Base-by-base conservation (phyloP, 2,888 invertebrate species). In the Dexiosoma caninum region DNA sequence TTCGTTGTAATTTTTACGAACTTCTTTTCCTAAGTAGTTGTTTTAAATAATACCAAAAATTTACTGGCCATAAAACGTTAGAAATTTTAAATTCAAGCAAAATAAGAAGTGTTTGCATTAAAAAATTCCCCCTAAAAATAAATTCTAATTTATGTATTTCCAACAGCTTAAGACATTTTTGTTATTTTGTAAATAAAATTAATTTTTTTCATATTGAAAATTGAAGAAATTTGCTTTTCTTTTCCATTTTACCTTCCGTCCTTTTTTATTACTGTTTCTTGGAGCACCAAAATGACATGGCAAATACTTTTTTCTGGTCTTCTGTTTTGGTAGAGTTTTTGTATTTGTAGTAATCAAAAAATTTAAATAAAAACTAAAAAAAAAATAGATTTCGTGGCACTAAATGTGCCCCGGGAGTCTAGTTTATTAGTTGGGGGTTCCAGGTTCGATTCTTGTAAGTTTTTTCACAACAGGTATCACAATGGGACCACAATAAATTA, bases 281-380 rank as follows among this genome's bases (percentile, higher is more conserved):
- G 37, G 55, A 46, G 55, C 69, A 62, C 51, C 69, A 59, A 62
- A 75, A 62, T 64, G 62, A 30, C 49, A 70, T 62, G 62, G 37
- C 12, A 19, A 23, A 35, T 57, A 42, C 57, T 30, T 59, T 35
- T 37, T 57, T 8, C 8, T 12, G 21, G n/a, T 16, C 35, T 35
- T 44, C 32, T 9, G 42, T 21, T 8, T 23, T 2, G n/a, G n/a
- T n/a, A n/a, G n/a, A n/a, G n/a, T n/a, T n/a, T n/a, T n/a, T n/a
- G n/a, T n/a, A n/a, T n/a, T n/a, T n/a, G n/a, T n/a, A n/a, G n/a
- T n/a, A n/a, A n/a, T n/a, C n/a, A n/a, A n/a, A n/a, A n/a, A n/a
- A n/a, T n/a, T n/a, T n/a, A n/a, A n/a, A n/a, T n/a, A n/a, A n/a
- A n/a, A n/a, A n/a, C n/a, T n/a, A n/a, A n/a, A n/a, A n/a, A n/a